phyloP scores from a whole-genome alignment of 2,113 vertebrate genomes.

The Vulpes ferrilata region DNA sequence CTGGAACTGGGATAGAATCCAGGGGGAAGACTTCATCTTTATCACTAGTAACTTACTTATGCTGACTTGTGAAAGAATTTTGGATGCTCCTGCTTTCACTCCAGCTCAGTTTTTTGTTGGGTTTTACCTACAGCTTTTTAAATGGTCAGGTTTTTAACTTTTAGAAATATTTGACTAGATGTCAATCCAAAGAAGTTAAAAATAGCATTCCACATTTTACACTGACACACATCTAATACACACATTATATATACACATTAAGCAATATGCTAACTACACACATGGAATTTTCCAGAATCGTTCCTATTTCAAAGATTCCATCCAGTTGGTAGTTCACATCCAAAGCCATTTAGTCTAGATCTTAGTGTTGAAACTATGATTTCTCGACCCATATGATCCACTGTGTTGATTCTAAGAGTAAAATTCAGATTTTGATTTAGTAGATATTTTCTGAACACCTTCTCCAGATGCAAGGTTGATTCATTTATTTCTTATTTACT shows the following conservation, averaged over 20 bases:
- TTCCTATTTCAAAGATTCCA: neutral
- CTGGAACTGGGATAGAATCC: neutral
- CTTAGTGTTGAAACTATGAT: neutral
- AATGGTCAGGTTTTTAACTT: neutral
- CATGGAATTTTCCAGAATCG: neutral
- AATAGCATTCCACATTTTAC: neutral
- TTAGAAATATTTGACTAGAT: neutral
- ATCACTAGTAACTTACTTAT: neutral
- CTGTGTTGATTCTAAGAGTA: neutral
- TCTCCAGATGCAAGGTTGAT: neutral
- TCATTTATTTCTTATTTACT: neutral
- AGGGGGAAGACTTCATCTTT: neutral
- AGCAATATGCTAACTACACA: neutral
- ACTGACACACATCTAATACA: neutral
- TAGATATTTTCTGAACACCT: neutral
- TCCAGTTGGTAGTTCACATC: neutral
- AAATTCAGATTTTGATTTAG: slow-evolving; percentile 20
- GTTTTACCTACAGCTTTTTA: neutral
- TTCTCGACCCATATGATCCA: neutral
- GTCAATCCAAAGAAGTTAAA: neutral
- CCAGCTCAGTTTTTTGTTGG: neutral
- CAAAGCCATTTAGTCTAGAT: neutral
- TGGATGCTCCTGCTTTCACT: neutral
- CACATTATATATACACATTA: neutral
- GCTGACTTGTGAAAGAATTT: neutral